Evolutionary conservation across 2,888 invertebrate genomes (phyloP), one percentile per base, ranked within the genome.

Genomic region (Norana najaformis): DNA sequence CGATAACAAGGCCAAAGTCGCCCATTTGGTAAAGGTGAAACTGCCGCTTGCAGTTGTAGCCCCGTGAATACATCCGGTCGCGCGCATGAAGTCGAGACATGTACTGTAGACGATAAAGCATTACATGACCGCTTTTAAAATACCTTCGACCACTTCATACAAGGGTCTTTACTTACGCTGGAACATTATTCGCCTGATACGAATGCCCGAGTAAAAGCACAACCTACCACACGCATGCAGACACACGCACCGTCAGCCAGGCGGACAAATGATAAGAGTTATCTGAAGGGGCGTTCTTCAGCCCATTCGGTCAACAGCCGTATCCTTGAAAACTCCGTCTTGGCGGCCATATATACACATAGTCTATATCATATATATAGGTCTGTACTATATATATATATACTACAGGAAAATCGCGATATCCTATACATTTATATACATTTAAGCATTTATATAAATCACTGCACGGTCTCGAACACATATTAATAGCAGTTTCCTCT

Each of bases 81-180:
- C 69, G 11, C n/a, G 69, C n/a, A n/a, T 69, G 69, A 69, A 69
- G 69, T 30, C 30, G 69, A 69, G 69, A 13, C 69, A 6, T n/a
- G 69, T 30, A 30, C 30, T 69, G 30, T n/a, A 6, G 69, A 30
- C n/a, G 69, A 69, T 69, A 69, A 69, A 69, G 69, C 69, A 69
- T n/a, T 30, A n/a, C 69, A 69, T 69, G 69, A 69, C 69, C n/a
- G 69, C 69, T n/a, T 69, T 69, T 69, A 69, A 69, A 69, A 69
- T 69, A 69, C 69, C 30, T 69, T n/a, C 69, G 69, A 53, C 53
- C 53, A 69, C 69, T 69, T 69, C 69, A 69, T 69, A 69, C 69
- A 69, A 69, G 69, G 69, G 69, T 13, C 69, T 69, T n/a, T 16
- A 69, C 69, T 69, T 69, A 69, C 69, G 69, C 3, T 69, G n/a